Base-by-base conservation (phyloP, 2,113 vertebrate genomes). In the Carollia perspicillata region DNA sequence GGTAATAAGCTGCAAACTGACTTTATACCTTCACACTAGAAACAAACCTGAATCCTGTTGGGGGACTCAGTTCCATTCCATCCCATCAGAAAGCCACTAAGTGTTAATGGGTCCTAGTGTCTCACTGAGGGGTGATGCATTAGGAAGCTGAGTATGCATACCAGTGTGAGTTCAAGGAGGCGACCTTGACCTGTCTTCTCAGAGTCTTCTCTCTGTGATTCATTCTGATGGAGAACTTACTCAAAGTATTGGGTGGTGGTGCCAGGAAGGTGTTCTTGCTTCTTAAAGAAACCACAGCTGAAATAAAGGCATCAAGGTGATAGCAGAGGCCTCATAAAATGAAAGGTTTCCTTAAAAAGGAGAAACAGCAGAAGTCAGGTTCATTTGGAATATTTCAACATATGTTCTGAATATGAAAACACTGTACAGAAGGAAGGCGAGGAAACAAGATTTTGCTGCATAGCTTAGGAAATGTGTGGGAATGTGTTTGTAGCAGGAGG, bases 381-480 rank as follows among this genome's bases (percentile, higher is more conserved):
- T 97, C 96, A 96, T 84, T 95, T 89, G 90, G 90, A 96, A 89
- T 77, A 69, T 89, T 95, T 92, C 85, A 93, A 95, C 96, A 97
- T 97, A 98, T 97, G 96, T 87, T 98, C 85, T 95, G 96, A 94
- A 97, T 96, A 94, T 97, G 97, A 97, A 97, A 97, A 97, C 94
- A 96, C 77, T 96, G 96, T 90, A 63, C 83, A 90, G 94, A 95
- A 97, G 96, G 94, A 89, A 97, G 95, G 88, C 94, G 90, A 92
- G 90, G 85, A 96, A 96, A 96, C 66, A 51, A 80, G 88, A 87
- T 81, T 96, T 93, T 93, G 42, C 92, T 22, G 17, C 84, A 88
- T 74, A 84, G 94, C 79, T 97, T 95, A 93, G 96, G 95, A 98
- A 97, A 89, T 90, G 97, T 97, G 96, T 96, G 94, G 97, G 95